Percentiles rank a stretch among this genome's conserved stretches.
Evolutionary conservation across 1,140 invertebrate species (phyloP).

Genomic region (Sycophaga agraensis): DNA sequence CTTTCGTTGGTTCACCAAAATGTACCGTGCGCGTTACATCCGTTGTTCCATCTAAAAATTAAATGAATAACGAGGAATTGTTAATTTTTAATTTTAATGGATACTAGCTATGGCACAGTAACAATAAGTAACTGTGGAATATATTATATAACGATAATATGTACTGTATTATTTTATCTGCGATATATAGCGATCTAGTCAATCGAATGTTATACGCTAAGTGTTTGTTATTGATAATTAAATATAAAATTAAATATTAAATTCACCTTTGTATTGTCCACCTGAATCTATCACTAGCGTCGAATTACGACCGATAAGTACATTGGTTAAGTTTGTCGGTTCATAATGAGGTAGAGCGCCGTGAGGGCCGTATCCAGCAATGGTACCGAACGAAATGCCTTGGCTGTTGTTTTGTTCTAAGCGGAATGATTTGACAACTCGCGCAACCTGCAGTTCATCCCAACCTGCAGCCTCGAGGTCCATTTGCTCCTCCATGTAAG

Average conservation of each 20-base stretch:
- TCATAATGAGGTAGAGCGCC: constrained; percentile 90
- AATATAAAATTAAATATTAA: constrained; percentile 9
- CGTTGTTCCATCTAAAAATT: constrained; percentile 83
- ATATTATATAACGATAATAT: too few species aligned
- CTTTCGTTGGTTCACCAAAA: constrained; percentile 75
- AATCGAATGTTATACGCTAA: too few species aligned
- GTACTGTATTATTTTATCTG: too few species aligned
- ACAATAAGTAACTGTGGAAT: too few species aligned
- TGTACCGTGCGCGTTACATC: constrained; percentile 91
- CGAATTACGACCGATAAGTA: constrained; percentile 68
- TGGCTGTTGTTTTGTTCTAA: constrained; percentile 69
- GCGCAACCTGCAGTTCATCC: constrained; percentile 71
- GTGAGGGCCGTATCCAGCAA: constrained; percentile 86
- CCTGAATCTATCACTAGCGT: constrained; percentile 73
- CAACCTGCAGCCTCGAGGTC: constrained; percentile 56
- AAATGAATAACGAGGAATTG: too few species aligned
- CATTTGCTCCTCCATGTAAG: constrained; percentile 75
- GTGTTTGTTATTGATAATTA: too few species aligned
- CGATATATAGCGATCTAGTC: too few species aligned
- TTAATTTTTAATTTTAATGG: too few species aligned
- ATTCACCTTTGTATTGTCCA: constrained; percentile 69
- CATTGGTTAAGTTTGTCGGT: constrained; percentile 72
- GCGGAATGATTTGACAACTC: constrained; percentile 66
- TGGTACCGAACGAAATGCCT: constrained; percentile 82
- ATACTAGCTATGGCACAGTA: too few species aligned